Evolutionary conservation across 2,888 invertebrate genomes (phyloP).

Genomic region (Dasysyrphus albostriatus): DNA sequence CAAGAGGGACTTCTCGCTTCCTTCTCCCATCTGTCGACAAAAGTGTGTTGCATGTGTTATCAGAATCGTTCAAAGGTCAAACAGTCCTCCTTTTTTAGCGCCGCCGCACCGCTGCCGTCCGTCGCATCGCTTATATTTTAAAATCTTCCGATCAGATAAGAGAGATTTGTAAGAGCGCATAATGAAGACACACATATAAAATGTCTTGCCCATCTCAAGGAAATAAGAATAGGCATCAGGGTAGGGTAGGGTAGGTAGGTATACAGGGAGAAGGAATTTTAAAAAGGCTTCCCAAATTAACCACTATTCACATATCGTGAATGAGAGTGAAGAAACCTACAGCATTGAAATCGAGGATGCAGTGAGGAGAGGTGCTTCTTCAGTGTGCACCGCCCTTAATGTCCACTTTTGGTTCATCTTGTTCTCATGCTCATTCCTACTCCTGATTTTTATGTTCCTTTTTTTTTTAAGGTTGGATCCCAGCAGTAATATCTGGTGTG

Average conservation of each 20-base stretch:
- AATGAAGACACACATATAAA: constrained; percentile 66
- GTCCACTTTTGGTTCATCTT: constrained; percentile 44
- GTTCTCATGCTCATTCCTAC: background rate
- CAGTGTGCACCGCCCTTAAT: constrained; percentile 64
- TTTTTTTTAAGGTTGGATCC: constrained; percentile 7
- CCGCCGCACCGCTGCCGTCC: background rate
- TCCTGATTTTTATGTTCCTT: constrained; percentile 37
- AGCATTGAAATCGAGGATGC: constrained; percentile 27
- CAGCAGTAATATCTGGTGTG: constrained; percentile 11
- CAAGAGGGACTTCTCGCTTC: background rate
- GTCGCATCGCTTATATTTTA: constrained; percentile 64
- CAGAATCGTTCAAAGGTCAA: constrained; percentile 73
- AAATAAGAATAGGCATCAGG: background rate
- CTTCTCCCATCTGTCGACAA: constrained; percentile 47
- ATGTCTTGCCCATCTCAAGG: constrained; percentile 49
- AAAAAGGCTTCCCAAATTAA: constrained; percentile 47
- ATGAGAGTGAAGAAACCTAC: constrained; percentile 40
- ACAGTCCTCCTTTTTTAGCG: constrained; percentile 75
- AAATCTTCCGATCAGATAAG: constrained; percentile 76
- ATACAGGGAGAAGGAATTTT: constrained; percentile 6
- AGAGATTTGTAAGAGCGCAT: constrained; percentile 72
- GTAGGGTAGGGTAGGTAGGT: background rate
- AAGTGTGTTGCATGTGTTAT: constrained; percentile 71
- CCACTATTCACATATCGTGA: constrained; percentile 15
- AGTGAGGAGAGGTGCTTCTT: constrained; percentile 55